Evolutionary conservation across 1,140 invertebrate species (phyloP).

Genomic region (Solenopsis invicta): DNA sequence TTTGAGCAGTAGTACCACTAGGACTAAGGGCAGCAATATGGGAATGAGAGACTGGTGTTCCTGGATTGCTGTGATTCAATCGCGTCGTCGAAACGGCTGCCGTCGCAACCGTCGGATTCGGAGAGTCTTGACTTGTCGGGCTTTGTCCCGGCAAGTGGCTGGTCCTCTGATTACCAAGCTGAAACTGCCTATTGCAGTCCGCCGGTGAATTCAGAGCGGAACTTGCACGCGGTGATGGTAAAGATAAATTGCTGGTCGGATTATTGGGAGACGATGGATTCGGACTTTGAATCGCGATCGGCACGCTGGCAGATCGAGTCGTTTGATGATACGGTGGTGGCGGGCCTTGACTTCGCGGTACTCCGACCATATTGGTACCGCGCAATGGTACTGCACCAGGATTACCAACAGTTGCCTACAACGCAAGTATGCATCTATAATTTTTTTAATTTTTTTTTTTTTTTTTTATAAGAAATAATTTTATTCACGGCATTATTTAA

Average conservation of each 20-base stretch:
- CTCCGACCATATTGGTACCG: constrained; percentile 85
- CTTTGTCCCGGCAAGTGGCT: constrained; percentile 89
- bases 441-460: not conserved
- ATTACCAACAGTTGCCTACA: constrained; percentile 82
- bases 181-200: constrained; percentile 87
- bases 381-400: constrained; percentile 85
- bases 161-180: constrained; percentile 85
- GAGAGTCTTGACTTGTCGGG: constrained; percentile 89
- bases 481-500: not conserved
- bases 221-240: constrained; percentile 91
- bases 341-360: constrained; percentile 92
- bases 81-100: constrained; percentile 85
- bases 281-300: constrained; percentile 92
- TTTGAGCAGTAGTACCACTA: constrained; percentile 83
- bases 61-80: constrained; percentile 90
- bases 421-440: not conserved
- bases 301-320: constrained; percentile 94
- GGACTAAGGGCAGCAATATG: constrained; percentile 88
- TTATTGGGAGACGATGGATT: constrained; percentile 91
- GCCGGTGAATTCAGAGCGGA: constrained; percentile 91
- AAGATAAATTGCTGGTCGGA: constrained; percentile 90
- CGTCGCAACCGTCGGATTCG: constrained; percentile 83
- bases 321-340: constrained; percentile 95
- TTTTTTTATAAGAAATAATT: not conserved
- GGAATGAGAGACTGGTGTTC: constrained; percentile 90